These are phyloP conservation scores for Drosophila siamana DNA, from an alignment of 2,888 invertebrate genomes.

Conservation along the genomic window DNA sequence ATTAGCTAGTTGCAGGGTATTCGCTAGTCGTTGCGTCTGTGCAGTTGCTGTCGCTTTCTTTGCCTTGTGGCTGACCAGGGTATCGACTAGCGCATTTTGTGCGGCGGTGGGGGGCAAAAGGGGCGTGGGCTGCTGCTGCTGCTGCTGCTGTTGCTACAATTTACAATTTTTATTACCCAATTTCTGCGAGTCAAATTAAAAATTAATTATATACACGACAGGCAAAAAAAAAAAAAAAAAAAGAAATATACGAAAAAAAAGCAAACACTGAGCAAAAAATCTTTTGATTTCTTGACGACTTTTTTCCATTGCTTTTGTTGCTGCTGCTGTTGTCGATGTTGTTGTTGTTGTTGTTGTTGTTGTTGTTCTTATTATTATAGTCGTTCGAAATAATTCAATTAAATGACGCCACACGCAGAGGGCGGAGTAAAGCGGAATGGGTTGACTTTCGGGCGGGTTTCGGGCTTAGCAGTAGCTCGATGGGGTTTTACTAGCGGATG, in stretches of 20 bases:
- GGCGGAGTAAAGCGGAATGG: conserved; percentile 43
- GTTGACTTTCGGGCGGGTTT: conserved; percentile 40
- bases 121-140: conserved; percentile 41
- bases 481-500: conserved; percentile 11
- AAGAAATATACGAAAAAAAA: no score
- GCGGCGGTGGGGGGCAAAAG: not conserved
- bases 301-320: conserved; percentile 37
- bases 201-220: conserved; percentile 73
- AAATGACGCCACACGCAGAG: conserved; percentile 72
- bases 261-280: conserved; percentile 58
- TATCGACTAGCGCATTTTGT: conserved; percentile 5
- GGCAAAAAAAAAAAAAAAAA: conserved; percentile 36
- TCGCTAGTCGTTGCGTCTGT: not conserved
- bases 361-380: conserved; percentile 56
- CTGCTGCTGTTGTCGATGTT: conserved; percentile 17
- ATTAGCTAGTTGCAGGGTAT: not conserved
- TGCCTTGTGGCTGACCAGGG: conserved; percentile 55
- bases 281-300: conserved; percentile 72
- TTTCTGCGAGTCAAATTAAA: conserved; percentile 76
- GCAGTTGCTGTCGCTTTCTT: conserved; percentile 6
- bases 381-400: conserved; percentile 77
- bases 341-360: conserved; percentile 41
- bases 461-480: conserved; percentile 22
- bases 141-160: conserved; percentile 54
- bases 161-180: conserved; percentile 78